Base-by-base conservation (phyloP, 2,888 invertebrate species). In the Epinotia bilunana region DNA sequence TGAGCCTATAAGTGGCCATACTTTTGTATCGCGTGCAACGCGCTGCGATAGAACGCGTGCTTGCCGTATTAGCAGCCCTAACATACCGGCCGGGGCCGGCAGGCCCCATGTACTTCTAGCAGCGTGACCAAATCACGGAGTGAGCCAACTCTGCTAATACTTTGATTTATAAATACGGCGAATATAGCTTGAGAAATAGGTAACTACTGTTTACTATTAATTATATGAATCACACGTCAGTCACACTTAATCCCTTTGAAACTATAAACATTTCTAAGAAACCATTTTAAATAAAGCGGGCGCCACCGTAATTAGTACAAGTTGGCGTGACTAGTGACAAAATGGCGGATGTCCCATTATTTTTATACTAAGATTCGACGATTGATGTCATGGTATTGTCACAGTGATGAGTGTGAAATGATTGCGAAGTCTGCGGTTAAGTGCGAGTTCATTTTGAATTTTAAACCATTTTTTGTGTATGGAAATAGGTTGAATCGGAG, bases 211-310 rank as follows among this genome's bases (percentile, higher is more conserved):
- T n/a, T 43, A 62, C 39, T 39, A 28, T 28, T 28, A 28, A 2
- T 3, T 28, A 39, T 11, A 62, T 62, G 18, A 39, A 12, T 23
- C 53, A 65, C 53, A 61, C 33, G 69, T 46, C 69, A 69, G 20
- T 69, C 58, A 69, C 46, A 69, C 23, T 69, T 39, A 58, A 69
- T 69, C 69, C 69, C 46, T 69, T 58, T 60, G 23, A 53, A n/a
- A 53, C 70, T 53, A 61, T 18, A 70, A 61, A 70, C 43, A 57
- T 28, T 71, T 74, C 74, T 60, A 18, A 60, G 74, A 74, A 74
- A 6, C 46, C 18, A 49, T 6, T 46, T 60, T 28, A 70, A 63
- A 70, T 71, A 53, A 71, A 53, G 49, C 13, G 11, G 74, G 74
- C 74, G 74, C 74, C 74, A 60, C 1, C 16, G 60, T 23, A 74